Conservation (phyloP, 2,113 vertebrate genomes). For the Epinephelus cyanopodus region DNA sequence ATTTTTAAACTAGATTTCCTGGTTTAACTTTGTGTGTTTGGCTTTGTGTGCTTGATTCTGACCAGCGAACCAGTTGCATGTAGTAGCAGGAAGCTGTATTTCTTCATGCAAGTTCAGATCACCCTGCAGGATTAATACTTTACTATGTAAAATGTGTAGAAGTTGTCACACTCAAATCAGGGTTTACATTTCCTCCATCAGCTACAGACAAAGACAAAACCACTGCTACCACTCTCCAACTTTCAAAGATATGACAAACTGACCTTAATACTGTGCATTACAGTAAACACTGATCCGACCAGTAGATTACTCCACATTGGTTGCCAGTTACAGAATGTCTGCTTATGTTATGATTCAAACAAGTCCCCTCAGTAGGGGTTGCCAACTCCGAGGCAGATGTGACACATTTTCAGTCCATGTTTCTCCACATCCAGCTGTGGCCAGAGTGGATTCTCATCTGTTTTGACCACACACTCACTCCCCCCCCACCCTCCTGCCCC, state of each 20-base stretch:
- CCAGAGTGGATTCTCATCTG: conserved; percentile 59
- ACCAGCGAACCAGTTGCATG: neutral
- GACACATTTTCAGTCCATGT: conserved; percentile 65
- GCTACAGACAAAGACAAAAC: neutral
- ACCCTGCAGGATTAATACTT: neutral
- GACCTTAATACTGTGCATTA: conserved; percentile 65
- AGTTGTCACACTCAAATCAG: conserved; percentile 1
- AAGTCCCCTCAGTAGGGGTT: conserved; percentile 23
- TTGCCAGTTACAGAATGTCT: conserved; percentile 55
- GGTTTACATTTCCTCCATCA: neutral
- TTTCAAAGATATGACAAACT: conserved; percentile 35
- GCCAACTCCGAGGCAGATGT: conserved; percentile 63
- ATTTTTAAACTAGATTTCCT: conserved; percentile 3
- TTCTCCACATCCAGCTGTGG: conserved; percentile 65
- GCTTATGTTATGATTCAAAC: conserved; percentile 69
- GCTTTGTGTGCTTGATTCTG: neutral
- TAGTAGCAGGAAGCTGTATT: neutral
- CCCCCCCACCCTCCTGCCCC: neutral
- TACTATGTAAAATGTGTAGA: neutral
- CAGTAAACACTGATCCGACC: conserved; percentile 52
- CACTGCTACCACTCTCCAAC: conserved; percentile 26
- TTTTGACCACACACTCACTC: conserved; percentile 30
- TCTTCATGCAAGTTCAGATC: neutral
- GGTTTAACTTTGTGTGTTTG: neutral
- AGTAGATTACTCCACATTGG: conserved; percentile 40